Base-by-base conservation (phyloP, 2,113 vertebrate species). In the Centropristis striata region DNA sequence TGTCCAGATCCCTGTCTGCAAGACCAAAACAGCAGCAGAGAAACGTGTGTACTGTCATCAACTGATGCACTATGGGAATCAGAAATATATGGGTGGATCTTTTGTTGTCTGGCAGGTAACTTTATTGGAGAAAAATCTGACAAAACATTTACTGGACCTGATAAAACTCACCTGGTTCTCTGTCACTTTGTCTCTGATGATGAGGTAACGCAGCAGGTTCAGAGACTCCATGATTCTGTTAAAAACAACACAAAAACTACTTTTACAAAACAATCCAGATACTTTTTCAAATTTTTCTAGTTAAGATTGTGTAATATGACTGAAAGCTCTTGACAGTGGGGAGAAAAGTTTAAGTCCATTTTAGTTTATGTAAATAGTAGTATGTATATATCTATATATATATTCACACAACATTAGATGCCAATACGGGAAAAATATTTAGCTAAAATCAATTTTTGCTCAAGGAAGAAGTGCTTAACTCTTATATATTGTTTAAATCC, bases 171-270 rank as follows among this genome's bases (percentile, higher is more conserved):
- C 98, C 92, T 96, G 95, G 93, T 96, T 97, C 74, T 96, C 94
- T 61, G 90, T 92, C 90, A 96, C 96, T 93, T 96, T 96, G 90
- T 99, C 97, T 93, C 97, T 96, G 87, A 99, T 96, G 80, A 99
- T 64, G 51, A 99, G 93, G 81, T 98, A 99, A 54, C 98, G 96
- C 93, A 99, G 90, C 72, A 99, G 94, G 92, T 98, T 99, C 81
- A 99, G 92, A 27, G 98, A 96, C 25, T 97, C 97, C 98, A 99
- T 99, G 80, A 99, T 84, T 93, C 98, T 99, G 88, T 79, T 71
- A 85, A 37, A 13, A 80, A 78, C 16, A 41, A 73, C 15, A 44
- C 12, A 5, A 27, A 21, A 59, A 23, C 2, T 8, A 25, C 55
- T 49, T 47, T 13, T 3, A 47, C 13, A 12, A 46, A 41, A 39